Conservation (phyloP, 1,140 invertebrate species). For the Drosophila trapezifrons region DNA sequence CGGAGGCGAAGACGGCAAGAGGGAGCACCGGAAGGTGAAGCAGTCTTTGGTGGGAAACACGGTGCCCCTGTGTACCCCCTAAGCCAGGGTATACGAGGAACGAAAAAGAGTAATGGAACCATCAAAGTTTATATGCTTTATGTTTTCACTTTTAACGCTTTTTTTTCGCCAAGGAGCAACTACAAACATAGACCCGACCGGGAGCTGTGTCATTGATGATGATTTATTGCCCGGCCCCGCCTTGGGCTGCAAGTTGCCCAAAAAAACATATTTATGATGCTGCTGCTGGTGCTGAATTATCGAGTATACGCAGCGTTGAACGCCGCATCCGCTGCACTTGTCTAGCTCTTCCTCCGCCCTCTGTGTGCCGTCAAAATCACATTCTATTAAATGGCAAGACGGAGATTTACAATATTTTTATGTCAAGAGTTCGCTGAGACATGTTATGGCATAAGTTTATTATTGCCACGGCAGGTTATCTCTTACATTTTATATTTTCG, state of each 20-base stretch:
- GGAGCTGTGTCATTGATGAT: conserved; percentile 41
- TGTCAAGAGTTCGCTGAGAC: not conserved
- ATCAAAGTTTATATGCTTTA: conserved; percentile 42
- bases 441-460: not conserved
- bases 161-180: not conserved
- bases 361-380: not conserved
- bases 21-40: not conserved
- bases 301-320: conserved; percentile 33
- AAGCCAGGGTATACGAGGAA: not conserved
- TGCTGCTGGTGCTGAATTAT: conserved; percentile 11
- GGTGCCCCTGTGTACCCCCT: not conserved
- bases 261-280: conserved; percentile 35
- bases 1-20: too few relatives aligned
- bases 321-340: conserved; percentile 18
- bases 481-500: not conserved
- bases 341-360: rapidly evolving
- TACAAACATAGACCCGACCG: not conserved
- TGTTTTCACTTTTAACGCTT: conserved; percentile 43
- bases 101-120: conserved; percentile 32
- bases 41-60: too few relatives aligned
- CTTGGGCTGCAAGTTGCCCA: conserved; percentile 21
- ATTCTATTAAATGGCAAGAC: not conserved
- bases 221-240: conserved; percentile 35
- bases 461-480: too few relatives aligned
- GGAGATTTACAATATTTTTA: not conserved